Conservation (phyloP, 2,113 vertebrate species). For the Hepsetus odoe region DNA sequence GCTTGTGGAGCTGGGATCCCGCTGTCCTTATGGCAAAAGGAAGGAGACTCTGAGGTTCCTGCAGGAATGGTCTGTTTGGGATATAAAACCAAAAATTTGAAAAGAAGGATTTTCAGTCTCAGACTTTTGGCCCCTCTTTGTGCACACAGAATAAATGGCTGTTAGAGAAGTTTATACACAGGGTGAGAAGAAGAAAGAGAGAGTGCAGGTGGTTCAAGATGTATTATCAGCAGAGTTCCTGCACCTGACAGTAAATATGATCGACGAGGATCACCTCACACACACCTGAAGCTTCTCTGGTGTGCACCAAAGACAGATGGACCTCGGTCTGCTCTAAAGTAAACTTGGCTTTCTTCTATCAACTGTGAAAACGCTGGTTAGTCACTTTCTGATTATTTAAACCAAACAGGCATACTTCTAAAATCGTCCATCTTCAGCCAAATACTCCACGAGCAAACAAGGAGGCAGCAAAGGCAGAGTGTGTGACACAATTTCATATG, state of each 20-base stretch:
- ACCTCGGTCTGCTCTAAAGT: not conserved
- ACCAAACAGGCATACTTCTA: not conserved
- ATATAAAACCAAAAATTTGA: no score
- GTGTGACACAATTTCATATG: no score
- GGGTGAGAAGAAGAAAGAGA: not conserved
- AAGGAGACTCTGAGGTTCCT: no score
- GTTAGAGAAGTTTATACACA: not conserved
- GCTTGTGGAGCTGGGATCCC: no score
- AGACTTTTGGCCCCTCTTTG: no score
- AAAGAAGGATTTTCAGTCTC: no score
- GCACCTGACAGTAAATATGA: no score
- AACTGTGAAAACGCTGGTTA: not conserved
- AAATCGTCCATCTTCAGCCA: not conserved
- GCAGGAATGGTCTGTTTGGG: no score
- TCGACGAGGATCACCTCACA: not conserved
- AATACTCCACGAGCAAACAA: not conserved
- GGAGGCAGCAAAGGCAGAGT: not conserved
- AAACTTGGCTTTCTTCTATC: not conserved
- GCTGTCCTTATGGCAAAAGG: no score
- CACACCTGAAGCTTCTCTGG: not conserved
- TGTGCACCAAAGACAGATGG: not conserved
- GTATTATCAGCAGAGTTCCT: not conserved
- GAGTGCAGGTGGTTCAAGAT: not conserved
- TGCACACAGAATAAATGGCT: no score
- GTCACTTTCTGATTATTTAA: not conserved